Base-by-base conservation (phyloP, 2,113 vertebrate species). In the Alectura lathami region DNA sequence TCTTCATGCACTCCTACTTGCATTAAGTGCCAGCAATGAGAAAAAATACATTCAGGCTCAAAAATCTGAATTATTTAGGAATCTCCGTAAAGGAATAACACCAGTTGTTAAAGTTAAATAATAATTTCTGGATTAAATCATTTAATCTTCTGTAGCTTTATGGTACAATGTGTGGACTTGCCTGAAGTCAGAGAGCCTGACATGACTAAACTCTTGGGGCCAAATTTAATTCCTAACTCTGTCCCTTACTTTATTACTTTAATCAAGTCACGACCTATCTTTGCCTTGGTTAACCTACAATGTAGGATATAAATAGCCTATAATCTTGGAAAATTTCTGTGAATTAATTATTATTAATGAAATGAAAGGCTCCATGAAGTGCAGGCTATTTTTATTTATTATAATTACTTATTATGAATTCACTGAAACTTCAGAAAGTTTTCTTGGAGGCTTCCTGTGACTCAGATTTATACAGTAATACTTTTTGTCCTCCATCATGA, bases 321-420 rank as follows among this genome's bases (percentile, higher is more conserved):
- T 86, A 75, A 78, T 86, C 72, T 86, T 47, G 53, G 64, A 64
- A 18, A n/a, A 88, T 91, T 91, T 86, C 26, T 64, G 73, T 68
- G n/a, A 93, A 90, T 83, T 89, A 81, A 90, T 95, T 95, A 83
- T 75, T 94, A 75, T 78, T 94, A 88, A 93, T 93, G 82, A 83
- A 94, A 51, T 54, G 10, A 83, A 94, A 93, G 70, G 8, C 68
- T 90, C 21, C n/a, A 7, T 78, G 64, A 68, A 83, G 40, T 83
- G 64, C 18, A 34, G 88, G 62, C 68, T 96, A 81, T 93, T 96
- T 88, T 93, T 94, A 60, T 95, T 96, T 95, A 36, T 93, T 81
- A 40, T 78, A 81, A 88, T 96, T 50, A 64, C 42, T 83, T 92
- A 84, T 21, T 80, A 63, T 63, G 85, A 89, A 70, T 85, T 89